Conservation (phyloP, 35 echinoderm and acorn worm genomes). For the Holothuria glaberrima region DNA sequence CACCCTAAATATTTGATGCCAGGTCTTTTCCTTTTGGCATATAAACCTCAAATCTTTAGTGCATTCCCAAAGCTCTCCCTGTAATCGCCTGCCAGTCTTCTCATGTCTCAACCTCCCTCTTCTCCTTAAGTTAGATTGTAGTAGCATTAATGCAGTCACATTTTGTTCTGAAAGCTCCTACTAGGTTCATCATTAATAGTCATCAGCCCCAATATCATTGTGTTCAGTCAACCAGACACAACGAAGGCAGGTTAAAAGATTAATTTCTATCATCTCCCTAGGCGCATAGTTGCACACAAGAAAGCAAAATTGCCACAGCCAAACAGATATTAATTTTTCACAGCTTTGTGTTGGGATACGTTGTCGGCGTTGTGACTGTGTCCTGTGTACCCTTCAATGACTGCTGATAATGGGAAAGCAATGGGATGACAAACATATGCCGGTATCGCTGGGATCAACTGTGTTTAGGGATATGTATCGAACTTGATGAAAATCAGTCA, state of each 20-base stretch:
- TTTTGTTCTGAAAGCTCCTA: slow-evolving; percentile 7
- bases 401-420: not conserved
- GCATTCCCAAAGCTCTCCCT: too few species aligned
- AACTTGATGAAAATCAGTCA: slow-evolving; percentile 40
- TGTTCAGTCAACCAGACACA: slow-evolving; percentile 36
- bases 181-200: slow-evolving; percentile 11
- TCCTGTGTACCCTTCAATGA: not conserved
- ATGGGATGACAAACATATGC: slow-evolving; percentile 43
- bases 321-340: slow-evolving; percentile 57
- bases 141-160: slow-evolving; percentile 10
- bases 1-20: too few species aligned
- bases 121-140: too few species aligned
- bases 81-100: too few species aligned
- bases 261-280: slow-evolving; percentile 37
- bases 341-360: slow-evolving; percentile 30
- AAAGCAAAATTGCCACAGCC: slow-evolving; percentile 52
- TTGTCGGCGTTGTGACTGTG: too few species aligned
- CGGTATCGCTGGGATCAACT: slow-evolving; percentile 33
- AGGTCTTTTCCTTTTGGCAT: too few species aligned
- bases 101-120: too few species aligned
- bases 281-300: slow-evolving; percentile 52
- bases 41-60: too few species aligned
- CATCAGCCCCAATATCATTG: slow-evolving; percentile 22
- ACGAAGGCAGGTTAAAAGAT: slow-evolving; percentile 43
- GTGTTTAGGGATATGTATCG: slow-evolving; percentile 2